Conservation (phyloP, 2,113 vertebrate genomes). For the Gobio gobio region DNA sequence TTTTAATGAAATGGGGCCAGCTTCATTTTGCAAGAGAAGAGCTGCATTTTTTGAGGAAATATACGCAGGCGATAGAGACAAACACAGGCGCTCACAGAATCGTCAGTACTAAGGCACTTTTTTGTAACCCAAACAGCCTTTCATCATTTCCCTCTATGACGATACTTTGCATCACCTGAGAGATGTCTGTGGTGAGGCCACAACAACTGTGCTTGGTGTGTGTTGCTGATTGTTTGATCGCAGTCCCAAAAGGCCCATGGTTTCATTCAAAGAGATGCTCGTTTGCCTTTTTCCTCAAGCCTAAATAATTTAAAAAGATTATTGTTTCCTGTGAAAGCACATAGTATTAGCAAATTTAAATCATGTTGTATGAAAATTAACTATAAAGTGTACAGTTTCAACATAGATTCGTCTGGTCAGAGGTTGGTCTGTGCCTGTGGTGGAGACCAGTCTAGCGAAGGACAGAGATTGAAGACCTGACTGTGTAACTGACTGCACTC, state of each 20-base stretch:
- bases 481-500: neutral
- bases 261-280: slow-evolving; percentile 29
- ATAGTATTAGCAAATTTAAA: neutral
- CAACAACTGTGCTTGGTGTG: neutral
- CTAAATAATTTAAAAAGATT: slow-evolving; percentile 1
- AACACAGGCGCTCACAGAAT: slow-evolving; percentile 5
- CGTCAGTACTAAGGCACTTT: slow-evolving; percentile 7
- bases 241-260: slow-evolving; percentile 30
- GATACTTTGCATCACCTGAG: slow-evolving; percentile 41
- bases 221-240: slow-evolving; percentile 37
- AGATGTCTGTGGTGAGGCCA: slow-evolving; percentile 40
- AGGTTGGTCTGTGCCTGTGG: neutral
- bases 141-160: slow-evolving; percentile 42
- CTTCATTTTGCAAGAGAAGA: slow-evolving; percentile 20
- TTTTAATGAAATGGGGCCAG: slow-evolving; percentile 45
- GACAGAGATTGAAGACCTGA: neutral
- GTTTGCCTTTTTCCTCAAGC: slow-evolving; percentile 11
- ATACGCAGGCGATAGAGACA: slow-evolving; percentile 32
- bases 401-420: neutral
- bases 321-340: slow-evolving; percentile 4
- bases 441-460: neutral
- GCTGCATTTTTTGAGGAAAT: slow-evolving; percentile 31
- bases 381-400: neutral
- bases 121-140: slow-evolving; percentile 42
- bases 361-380: neutral